phyloP scores from a whole-genome alignment of 2,113 vertebrate genomes.

The Hippopotamus amphibius region DNA sequence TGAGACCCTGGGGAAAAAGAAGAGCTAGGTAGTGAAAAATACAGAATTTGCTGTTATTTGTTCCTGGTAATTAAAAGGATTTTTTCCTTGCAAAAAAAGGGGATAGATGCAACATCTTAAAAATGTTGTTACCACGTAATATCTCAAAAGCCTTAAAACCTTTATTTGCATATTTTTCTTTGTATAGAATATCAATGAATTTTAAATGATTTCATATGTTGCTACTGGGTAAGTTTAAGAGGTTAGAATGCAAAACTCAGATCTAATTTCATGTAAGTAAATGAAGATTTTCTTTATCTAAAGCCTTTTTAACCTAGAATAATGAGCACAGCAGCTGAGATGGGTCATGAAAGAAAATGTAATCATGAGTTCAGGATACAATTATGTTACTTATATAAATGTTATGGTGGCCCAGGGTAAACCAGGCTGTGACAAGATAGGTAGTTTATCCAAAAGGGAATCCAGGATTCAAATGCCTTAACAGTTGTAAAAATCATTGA shows the following conservation, averaged over 20 bases:
- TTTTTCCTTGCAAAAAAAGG: background rate
- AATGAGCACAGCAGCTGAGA: background rate
- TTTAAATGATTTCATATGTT: background rate
- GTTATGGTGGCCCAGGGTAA: slow-evolving; percentile 25
- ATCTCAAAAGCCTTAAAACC: background rate
- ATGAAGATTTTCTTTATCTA: slow-evolving; percentile 19
- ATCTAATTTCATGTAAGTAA: slow-evolving; percentile 71
- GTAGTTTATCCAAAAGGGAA: slow-evolving; percentile 14
- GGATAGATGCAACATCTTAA: background rate
- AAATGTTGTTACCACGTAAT: background rate
- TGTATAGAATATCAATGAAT: background rate
- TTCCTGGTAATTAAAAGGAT: background rate
- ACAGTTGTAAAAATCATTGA: background rate
- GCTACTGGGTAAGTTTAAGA: background rate
- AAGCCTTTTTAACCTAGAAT: slow-evolving; percentile 62
- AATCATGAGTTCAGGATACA: slow-evolving; percentile 70
- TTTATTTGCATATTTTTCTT: background rate
- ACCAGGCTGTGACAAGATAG: background rate
- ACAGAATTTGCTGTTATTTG: background rate
- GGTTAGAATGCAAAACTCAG: slow-evolving; percentile 43
- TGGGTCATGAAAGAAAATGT: slow-evolving; percentile 66
- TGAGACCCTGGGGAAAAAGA: background rate
- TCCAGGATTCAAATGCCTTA: background rate
- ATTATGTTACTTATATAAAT: slow-evolving; percentile 76
- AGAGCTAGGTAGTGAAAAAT: background rate